Evolutionary conservation across 2,113 vertebrate species (phyloP), one percentile per base, ranked within the genome.

Genomic region (Rhadina sibilatrix): DNA sequence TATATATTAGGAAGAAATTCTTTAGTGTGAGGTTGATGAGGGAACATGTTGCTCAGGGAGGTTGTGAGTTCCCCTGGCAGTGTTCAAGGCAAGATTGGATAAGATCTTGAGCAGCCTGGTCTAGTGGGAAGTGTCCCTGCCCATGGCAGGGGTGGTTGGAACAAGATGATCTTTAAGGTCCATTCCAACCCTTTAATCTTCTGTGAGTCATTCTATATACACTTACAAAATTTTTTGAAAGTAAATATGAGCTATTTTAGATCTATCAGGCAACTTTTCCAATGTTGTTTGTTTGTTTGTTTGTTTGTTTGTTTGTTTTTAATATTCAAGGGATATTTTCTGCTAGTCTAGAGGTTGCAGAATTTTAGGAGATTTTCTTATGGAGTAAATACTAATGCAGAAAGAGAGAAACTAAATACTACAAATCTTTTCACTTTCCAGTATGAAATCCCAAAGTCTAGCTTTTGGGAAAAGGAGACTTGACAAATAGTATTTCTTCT

Each of bases 161-260:
- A 33, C 15, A 1, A 23, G 19, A 10, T 7, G 5, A 66, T 17
- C 23, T 25, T 66, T 59, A 46, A 30, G 12, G 28, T 33, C 33
- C 0, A 0, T 74, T 66, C 37, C 50, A 57, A 28, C 2, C 3
- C 7, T 19, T 50, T 24, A 52, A 11, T 6, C 5, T 79, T 47
- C 24, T 30, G 3, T 47, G 30, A 70, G 17, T 46, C 15, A 52
- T 46, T 59, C 33, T 21, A 8, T 10, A 50, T 22, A 38, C 2
- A 71, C 3, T 54, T 37, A 3, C 1, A 63, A 15, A 38, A 38
- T 8, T 38, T 24, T 81, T 87, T 27, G 7, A 35, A 77, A 60
- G 4, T 35, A 15, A 65, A 49, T 82, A 44, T 20, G 20, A 72
- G 4, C 4, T 80, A 31, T 40, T 72, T 76, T 54, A 76, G 15